Conservation (phyloP, 2,888 invertebrate species). For the Andrena trimmerana region DNA sequence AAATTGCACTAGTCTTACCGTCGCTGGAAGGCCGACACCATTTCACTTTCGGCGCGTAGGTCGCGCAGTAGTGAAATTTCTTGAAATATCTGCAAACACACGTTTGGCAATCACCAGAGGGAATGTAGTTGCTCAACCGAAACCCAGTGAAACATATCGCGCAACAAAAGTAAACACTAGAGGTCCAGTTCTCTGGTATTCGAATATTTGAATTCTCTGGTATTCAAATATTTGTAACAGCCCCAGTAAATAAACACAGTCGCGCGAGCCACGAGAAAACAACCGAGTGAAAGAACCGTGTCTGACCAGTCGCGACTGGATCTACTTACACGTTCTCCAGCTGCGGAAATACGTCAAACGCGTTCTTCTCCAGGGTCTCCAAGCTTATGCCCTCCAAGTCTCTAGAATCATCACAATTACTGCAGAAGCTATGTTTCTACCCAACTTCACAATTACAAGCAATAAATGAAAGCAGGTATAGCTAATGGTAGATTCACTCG, state of each 20-base stretch:
- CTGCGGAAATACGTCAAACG: slow-evolving; percentile 85
- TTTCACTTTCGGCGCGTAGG: slow-evolving; percentile 87
- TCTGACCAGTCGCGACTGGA: background rate
- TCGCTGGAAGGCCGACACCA: slow-evolving; percentile 88
- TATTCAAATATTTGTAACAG: no score
- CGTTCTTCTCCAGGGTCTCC: slow-evolving; percentile 85
- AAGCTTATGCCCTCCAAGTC: slow-evolving; percentile 87
- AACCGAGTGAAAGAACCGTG: background rate
- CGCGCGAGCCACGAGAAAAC: no score
- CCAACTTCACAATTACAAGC: background rate
- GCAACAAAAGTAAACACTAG: background rate
- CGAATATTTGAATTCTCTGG: no score
- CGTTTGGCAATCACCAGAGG: no score
- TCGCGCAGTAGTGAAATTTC: slow-evolving; percentile 88
- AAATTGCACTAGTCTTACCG: slow-evolving; percentile 83
- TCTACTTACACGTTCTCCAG: slow-evolving; percentile 86
- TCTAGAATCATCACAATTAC: slow-evolving; percentile 76
- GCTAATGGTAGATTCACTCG: slow-evolving; percentile 48
- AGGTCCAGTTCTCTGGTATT: no score
- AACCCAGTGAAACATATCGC: background rate
- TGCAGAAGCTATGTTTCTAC: no score
- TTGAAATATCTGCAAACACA: slow-evolving; percentile 86
- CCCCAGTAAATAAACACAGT: no score
- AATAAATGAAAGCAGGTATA: slow-evolving; percentile 5
- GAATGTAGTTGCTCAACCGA: background rate